Conservation (phyloP, 1,140 invertebrate genomes). For the Prorops nasuta region DNA sequence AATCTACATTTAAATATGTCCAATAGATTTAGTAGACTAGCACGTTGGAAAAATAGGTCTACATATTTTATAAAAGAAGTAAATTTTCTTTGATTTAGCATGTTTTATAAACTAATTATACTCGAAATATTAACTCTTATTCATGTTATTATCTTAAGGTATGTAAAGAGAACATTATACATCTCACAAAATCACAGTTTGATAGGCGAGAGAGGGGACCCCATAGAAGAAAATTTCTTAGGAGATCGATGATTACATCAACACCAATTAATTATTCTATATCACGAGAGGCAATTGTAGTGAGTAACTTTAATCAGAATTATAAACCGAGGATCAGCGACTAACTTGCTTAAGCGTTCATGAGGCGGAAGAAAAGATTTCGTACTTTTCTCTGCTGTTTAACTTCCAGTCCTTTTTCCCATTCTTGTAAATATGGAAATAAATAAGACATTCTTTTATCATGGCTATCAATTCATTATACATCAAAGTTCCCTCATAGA, state of each 20-base stretch:
- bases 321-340: no score
- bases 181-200: constrained; percentile 49
- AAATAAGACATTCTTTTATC: not conserved
- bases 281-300: constrained; percentile 42
- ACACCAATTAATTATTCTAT: constrained; percentile 45
- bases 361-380: no score
- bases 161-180: constrained; percentile 56
- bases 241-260: constrained; percentile 51
- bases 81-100: constrained; percentile 14
- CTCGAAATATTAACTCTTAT: constrained; percentile 18
- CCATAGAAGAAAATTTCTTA: constrained; percentile 52
- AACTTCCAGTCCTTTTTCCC: not conserved
- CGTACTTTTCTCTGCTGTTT: no score
- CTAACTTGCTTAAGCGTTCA: no score
- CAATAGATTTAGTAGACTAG: constrained; percentile 46
- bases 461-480: no score
- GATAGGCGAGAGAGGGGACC: constrained; percentile 45
- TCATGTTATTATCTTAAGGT: constrained; percentile 41
- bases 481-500: no score
- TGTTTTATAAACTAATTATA: constrained; percentile 9
- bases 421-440: not conserved
- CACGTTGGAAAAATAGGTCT: constrained; percentile 48
- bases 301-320: constrained; percentile 24
- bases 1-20: constrained; percentile 43
- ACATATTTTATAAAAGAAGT: constrained; percentile 21